Evolutionary conservation across 2,797 vertebrate species (phyloP).

Genomic region (Tiaroga cobitis): DNA sequence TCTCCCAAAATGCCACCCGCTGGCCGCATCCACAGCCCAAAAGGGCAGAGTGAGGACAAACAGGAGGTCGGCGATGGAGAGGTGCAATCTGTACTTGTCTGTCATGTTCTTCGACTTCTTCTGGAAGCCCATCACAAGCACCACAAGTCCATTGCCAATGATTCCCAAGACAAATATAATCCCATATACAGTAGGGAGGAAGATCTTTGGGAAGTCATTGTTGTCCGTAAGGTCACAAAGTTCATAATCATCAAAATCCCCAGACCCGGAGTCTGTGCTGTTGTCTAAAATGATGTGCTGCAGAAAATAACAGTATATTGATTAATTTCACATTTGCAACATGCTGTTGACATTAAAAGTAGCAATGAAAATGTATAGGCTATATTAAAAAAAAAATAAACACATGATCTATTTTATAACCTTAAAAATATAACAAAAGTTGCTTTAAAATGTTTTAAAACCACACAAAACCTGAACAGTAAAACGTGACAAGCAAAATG

Average conservation of each 20-base stretch:
- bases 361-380: neutral
- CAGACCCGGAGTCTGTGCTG: constrained; percentile 77
- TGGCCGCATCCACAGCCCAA: constrained; percentile 92
- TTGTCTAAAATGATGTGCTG: constrained; percentile 71
- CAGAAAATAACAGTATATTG: neutral
- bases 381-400: neutral
- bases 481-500: neutral
- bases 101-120: constrained; percentile 94
- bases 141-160: constrained; percentile 93
- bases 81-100: constrained; percentile 95
- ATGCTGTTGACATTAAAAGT: neutral
- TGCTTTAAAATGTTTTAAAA: neutral
- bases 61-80: constrained; percentile 94
- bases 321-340: neutral
- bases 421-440: neutral
- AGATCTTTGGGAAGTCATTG: constrained; percentile 86
- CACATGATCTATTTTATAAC: neutral
- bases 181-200: constrained; percentile 89
- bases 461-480: neutral
- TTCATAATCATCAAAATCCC: constrained; percentile 75
- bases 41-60: constrained; percentile 95
- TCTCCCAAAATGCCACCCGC: constrained; percentile 89
- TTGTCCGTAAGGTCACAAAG: constrained; percentile 77
- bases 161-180: constrained; percentile 93
- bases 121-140: constrained; percentile 96